These are phyloP conservation scores for Ceratoteleas bidentatus DNA, from an alignment of 1,140 invertebrate genomes.

Conservation along the genomic window DNA sequence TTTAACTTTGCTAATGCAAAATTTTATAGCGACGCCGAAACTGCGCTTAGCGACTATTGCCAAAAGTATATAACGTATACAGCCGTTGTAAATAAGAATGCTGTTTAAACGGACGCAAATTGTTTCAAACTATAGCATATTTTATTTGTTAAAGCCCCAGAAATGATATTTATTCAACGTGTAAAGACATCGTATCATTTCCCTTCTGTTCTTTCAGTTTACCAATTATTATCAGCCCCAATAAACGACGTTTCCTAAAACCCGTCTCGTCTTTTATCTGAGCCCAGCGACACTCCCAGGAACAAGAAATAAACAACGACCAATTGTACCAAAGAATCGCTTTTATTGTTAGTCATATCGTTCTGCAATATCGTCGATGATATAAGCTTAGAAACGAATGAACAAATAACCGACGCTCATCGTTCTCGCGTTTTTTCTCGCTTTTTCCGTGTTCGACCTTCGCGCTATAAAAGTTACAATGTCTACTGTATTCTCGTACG, in stretches of 20 bases:
- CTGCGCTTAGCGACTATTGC: too few relatives aligned
- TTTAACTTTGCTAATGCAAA: constrained; percentile 24
- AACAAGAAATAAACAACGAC: too few relatives aligned
- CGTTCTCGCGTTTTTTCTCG: constrained; percentile 30
- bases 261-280: too few relatives aligned
- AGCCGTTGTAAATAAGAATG: too few relatives aligned
- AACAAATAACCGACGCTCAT: constrained; percentile 17
- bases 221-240: constrained; percentile 40
- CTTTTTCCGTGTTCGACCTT: neutral
- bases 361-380: neutral
- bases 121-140: too few relatives aligned
- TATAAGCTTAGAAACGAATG: constrained; percentile 28
- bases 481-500: too few relatives aligned
- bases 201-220: constrained; percentile 33
- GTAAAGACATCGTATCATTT: constrained; percentile 51
- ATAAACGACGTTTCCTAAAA: constrained; percentile 49
- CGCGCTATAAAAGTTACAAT: too few relatives aligned
- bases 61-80: too few relatives aligned
- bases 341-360: constrained; percentile 15
- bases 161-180: constrained; percentile 60
- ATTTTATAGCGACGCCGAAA: too few relatives aligned
- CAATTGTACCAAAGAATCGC: neutral
- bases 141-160: constrained; percentile 40
- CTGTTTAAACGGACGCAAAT: too few relatives aligned
- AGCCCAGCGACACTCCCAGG: too few relatives aligned